Percentiles rank a stretch among this genome's conserved stretches.
Evolutionary conservation across 2,797 vertebrate genomes (phyloP).

Genomic region (Acrocephalus scirpaceus): DNA sequence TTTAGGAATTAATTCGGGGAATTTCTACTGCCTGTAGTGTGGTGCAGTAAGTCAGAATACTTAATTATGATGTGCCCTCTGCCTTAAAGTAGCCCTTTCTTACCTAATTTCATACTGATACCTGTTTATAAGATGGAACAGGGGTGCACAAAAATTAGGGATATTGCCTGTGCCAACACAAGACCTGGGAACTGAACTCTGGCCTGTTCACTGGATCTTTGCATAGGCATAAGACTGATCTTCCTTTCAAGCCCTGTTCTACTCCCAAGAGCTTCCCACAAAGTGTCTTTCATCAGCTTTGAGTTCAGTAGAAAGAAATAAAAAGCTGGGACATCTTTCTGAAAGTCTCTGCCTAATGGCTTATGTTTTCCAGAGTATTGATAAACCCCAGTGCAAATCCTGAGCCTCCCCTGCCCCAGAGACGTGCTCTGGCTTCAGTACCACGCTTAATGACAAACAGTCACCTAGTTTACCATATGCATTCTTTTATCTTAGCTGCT

Average conservation of each 20-base stretch:
- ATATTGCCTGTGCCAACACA: neutral
- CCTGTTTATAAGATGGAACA: neutral
- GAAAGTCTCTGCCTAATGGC: neutral
- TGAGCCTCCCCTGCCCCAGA: neutral
- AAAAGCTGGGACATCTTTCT: neutral
- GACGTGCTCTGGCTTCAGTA: conserved; percentile 45
- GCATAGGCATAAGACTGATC: neutral
- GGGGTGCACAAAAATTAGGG: neutral
- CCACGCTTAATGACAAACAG: conserved; percentile 51
- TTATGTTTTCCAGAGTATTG: neutral
- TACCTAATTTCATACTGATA: neutral
- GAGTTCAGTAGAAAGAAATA: neutral
- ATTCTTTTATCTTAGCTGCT: conserved; percentile 58
- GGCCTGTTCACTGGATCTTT: neutral
- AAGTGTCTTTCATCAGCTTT: neutral
- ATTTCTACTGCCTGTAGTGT: neutral
- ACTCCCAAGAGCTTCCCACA: neutral
- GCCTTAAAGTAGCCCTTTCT: neutral
- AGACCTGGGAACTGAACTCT: neutral
- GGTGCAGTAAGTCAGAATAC: neutral
- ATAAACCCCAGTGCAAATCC: neutral
- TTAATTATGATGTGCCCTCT: neutral
- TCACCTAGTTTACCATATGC: conserved; percentile 50
- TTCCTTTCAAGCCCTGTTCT: neutral
- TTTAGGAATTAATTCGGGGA: conserved; percentile 12